phyloP scores from a whole-genome alignment of 2,113 vertebrate genomes.

The Mesitornis unicolor region DNA sequence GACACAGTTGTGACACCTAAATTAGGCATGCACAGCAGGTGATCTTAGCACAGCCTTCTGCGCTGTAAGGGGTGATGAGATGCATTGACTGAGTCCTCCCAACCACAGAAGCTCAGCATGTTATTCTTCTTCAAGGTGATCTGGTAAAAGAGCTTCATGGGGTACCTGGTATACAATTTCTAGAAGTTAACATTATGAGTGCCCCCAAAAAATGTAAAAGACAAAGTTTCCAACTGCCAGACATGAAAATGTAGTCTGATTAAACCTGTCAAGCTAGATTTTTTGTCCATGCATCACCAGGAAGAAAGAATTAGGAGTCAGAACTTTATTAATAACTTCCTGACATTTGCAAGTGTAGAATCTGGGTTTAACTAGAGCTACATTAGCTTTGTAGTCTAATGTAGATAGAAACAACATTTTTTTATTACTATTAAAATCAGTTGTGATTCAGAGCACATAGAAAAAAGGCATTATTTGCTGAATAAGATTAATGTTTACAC shows the following conservation, averaged over 20 bases:
- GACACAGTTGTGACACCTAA: not conserved
- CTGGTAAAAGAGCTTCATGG: not conserved
- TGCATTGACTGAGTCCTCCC: not conserved
- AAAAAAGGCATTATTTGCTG: not conserved
- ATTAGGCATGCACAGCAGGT: slow-evolving; percentile 5
- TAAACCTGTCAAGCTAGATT: not conserved
- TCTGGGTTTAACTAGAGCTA: not conserved
- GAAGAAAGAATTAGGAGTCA: not conserved
- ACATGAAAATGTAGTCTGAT: not conserved
- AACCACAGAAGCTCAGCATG: not conserved
- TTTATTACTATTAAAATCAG: not conserved
- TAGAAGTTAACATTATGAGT: not conserved
- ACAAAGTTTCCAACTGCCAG: not conserved
- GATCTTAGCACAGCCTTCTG: not conserved
- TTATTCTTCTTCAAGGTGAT: not conserved
- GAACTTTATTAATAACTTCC: not conserved
- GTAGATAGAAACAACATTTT: not conserved
- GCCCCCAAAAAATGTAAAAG: not conserved
- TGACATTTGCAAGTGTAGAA: not conserved
- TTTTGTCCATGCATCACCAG: not conserved
- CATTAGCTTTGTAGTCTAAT: not conserved
- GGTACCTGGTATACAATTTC: not conserved
- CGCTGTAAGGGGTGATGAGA: not conserved
- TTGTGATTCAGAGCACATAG: not conserved
- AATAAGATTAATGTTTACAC: not conserved